phyloP scores from a whole-genome alignment of 1,140 invertebrate species.

The Tetramorium alpestre region DNA sequence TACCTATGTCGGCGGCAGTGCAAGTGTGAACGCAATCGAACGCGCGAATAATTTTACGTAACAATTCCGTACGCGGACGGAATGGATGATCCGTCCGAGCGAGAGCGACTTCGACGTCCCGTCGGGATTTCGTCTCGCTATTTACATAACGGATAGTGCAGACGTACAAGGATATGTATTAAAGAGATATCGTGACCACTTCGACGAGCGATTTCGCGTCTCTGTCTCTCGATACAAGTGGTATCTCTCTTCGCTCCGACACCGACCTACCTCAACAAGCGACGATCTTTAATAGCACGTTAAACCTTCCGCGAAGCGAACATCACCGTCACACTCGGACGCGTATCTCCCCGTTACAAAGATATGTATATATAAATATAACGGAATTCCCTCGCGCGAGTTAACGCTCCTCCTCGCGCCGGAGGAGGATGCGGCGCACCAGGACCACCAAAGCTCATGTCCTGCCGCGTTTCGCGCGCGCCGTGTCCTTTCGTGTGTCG shows the following conservation, averaged over 20 bases:
- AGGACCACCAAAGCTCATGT: not conserved
- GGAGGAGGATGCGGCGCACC: not conserved
- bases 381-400: not conserved
- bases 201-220: not conserved
- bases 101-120: not conserved
- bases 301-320: not conserved
- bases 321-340: not conserved
- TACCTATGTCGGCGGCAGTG: not conserved
- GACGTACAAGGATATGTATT: not conserved
- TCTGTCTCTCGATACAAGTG: not conserved
- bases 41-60: slow-evolving; percentile 44
- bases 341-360: not conserved
- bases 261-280: slow-evolving; percentile 33
- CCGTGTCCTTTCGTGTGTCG: slow-evolving; percentile 3
- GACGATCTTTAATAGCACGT: not conserved
- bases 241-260: not conserved
- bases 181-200: not conserved
- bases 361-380: not conserved
- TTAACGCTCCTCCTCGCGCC: not conserved
- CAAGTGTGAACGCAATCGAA: slow-evolving; percentile 24
- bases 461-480: not conserved
- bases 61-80: not conserved
- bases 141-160: slow-evolving; percentile 17
- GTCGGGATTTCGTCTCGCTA: slow-evolving; percentile 9
- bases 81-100: not conserved